Evolutionary conservation across 2,888 invertebrate species (phyloP), one percentile per base, ranked within the genome.

Genomic region (Drosophila atripex): DNA sequence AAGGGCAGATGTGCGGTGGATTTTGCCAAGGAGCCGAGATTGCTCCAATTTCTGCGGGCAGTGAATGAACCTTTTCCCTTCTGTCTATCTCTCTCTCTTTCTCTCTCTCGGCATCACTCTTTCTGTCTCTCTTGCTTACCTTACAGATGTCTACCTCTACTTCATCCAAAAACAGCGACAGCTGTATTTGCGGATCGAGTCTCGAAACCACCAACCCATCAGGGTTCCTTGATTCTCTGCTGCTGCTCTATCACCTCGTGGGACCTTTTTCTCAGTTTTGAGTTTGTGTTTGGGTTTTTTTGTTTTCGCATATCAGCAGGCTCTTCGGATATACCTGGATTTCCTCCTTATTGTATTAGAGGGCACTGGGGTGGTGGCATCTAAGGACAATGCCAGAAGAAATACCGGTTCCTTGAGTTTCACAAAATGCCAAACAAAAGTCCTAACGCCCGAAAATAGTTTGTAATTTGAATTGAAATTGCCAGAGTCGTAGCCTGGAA

Each of bases 21-120:
- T 41, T 39, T 55, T 35, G 43, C 51, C 16, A 21, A 58, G 43
- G 64, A 39, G 46, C 32, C 23, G 69, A 76, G 76, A 80, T 77
- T 89, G 85, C 88, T 89, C 88, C 88, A 87, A 86, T 89, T 89
- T 89, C 84, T 89, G 89, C 87, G 87, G 87, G 88, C 75, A 60
- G 51, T 60, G 60, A 63, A 63, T 61, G 63, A 63, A 46, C 60
- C 63, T 61, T 43, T 9, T 23, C 16, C 1, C 46, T 49, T 51
- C 47, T 21, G 6, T 28, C 63, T 66, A 32, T 57, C 52, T 46
- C 39, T 35, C 14, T 7, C 8, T 11, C 28, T 9, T 9, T 2
- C 39, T 41, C 63, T 66, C 38, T 57, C 52, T 46, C 39, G 49
- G 18, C 43, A 35, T 35, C 14, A 14, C 8, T 11, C 28, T 9